A percentile compares a stretch with the other conserved stretches of the same genome.
Evolutionary conservation across 30 jellyfish, hydroid and myxozoan genomes (phyloP).

Genomic region (Chironex yamaguchii): DNA sequence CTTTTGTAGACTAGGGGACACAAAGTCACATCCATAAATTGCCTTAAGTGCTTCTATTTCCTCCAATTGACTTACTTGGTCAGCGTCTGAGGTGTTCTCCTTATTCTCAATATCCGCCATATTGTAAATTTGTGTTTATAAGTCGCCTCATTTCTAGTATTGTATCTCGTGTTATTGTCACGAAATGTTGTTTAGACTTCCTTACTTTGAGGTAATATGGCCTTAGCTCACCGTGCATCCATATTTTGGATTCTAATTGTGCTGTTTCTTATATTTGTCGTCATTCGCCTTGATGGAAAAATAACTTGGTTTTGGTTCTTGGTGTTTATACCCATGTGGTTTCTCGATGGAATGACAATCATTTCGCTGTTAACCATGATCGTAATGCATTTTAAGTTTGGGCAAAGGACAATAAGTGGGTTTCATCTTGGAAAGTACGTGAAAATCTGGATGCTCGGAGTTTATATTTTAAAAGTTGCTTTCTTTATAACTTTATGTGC

Average conservation of each 20-base stretch:
- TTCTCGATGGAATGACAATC: conserved; percentile 73
- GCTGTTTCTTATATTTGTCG: conserved; percentile 74
- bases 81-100: conserved; percentile 36
- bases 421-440: conserved; percentile 64
- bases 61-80: conserved; percentile 29
- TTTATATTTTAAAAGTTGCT: conserved; percentile 59
- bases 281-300: conserved; percentile 75
- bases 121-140: no score
- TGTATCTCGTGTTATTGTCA: no score
- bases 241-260: conserved; percentile 69
- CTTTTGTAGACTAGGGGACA: background rate
- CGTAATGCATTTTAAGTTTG: conserved; percentile 65
- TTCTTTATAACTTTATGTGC: conserved; percentile 83
- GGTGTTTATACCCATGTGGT: conserved; percentile 91
- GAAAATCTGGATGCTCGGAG: conserved; percentile 70
- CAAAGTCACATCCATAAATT: conserved; percentile 77
- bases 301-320: conserved; percentile 88
- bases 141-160: no score
- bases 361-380: conserved; percentile 48
- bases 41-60: conserved; percentile 81
- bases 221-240: conserved; percentile 86
- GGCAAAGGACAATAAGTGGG: conserved; percentile 56
- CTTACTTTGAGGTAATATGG: no score
- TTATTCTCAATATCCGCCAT: conserved; percentile 3
- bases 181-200: no score